Percentiles rank a stretch among this genome's conserved stretches.
Conservation (phyloP, 2,888 invertebrate species). For the Netelia fuscicornis region DNA sequence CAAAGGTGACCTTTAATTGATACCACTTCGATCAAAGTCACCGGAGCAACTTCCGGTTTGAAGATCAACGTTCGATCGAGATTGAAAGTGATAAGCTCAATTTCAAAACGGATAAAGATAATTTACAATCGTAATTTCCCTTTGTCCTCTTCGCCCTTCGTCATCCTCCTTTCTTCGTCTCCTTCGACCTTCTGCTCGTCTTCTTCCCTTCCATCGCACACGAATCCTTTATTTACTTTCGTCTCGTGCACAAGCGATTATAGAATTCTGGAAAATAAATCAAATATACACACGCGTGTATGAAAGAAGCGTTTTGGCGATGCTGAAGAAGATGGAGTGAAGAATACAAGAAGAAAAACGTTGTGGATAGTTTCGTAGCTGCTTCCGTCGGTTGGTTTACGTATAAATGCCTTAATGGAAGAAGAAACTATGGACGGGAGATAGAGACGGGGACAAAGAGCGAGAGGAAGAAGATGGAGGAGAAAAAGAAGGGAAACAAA, state of each 20-base stretch:
- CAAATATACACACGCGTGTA: constrained; percentile 69
- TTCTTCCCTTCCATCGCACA: not conserved
- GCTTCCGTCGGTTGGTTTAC: constrained; percentile 27
- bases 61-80: not conserved
- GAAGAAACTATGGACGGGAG: constrained; percentile 37
- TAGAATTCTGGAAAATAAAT: constrained; percentile 72
- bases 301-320: constrained; percentile 8
- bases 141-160: constrained; percentile 46
- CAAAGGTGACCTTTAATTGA: too few relatives aligned
- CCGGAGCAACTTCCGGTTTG: not conserved
- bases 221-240: not conserved
- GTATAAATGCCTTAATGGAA: constrained; percentile 60
- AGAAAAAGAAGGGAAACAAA: constrained; percentile 62
- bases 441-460: constrained; percentile 47
- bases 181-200: not conserved
- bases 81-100: not conserved
- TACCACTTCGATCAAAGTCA: not conserved
- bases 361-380: not conserved
- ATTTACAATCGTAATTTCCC: constrained; percentile 22
- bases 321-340: constrained; percentile 57
- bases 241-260: constrained; percentile 1
- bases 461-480: constrained; percentile 52
- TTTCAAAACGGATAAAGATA: not conserved
- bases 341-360: constrained; percentile 66
- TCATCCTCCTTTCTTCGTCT: constrained; percentile 39